Evolutionary conservation across 2,113 vertebrate genomes (phyloP), one percentile per base, ranked within the genome.

Genomic region (Condylura cristata): DNA sequence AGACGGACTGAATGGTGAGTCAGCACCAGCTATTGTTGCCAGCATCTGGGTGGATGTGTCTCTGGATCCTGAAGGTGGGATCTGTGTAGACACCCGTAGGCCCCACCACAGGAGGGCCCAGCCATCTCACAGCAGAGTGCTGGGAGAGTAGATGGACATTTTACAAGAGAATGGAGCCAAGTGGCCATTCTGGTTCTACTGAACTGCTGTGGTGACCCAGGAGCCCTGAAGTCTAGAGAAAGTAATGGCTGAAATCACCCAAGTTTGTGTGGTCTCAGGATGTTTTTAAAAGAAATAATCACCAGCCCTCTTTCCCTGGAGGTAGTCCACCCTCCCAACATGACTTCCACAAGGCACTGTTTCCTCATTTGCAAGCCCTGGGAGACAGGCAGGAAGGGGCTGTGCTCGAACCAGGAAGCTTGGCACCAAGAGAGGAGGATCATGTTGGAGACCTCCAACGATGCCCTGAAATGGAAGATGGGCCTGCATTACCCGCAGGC

Each of bases 201-300:
- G 39, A 22, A 83, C 86, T 79, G 17, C 63, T 90, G 32, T 22
- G 51, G 56, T 72, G 88, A 51, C 51, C 6, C 41, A 60, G 26
- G 63, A 68, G 48, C 61, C 71, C 68, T 90, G 30, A 86, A 78
- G 44, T 89, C 86, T 63, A 90, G 86, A 93, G 79, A 74, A 89
- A 72, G 58, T 71, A 83, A 89, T 65, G 17, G 20, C 44, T 44
- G 46, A 92, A 74, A 74, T 17, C 39, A 32, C 41, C 44, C 39
- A 53, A 37, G 66, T 95, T 16, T 91, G 71, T 95, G 94, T 93
- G 95, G 76, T 86, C 93, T 87, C 84, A 72, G 81, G 95, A 88
- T 87, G 66, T 81, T 94, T 91, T 93, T 48, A 79, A 85, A 89
- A 76, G 24, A 60, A 81, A 34, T 24, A 56, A 63, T 80, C 32